Percentiles rank a stretch among this genome's conserved stretches.
Evolutionary conservation across 2,888 invertebrate genomes (phyloP).

Genomic region (Cactoblastis cactorum): DNA sequence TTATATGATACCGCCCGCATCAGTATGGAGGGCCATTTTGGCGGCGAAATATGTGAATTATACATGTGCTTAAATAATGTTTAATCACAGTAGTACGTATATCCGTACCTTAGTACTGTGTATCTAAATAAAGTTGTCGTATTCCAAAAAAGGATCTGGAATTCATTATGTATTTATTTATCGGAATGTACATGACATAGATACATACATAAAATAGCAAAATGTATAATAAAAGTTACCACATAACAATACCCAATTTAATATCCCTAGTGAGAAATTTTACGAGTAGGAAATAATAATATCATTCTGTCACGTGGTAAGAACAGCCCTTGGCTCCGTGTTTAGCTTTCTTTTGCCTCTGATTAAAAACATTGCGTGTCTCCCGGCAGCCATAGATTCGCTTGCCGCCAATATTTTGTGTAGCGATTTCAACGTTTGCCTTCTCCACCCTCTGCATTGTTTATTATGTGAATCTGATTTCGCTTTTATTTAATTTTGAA

Average conservation of each 20-base stretch:
- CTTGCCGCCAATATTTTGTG: slow-evolving; percentile 27
- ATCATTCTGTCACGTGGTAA: slow-evolving; percentile 13
- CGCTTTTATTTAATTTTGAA: not conserved
- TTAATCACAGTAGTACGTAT: no score
- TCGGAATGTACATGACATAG: no score
- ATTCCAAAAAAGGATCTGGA: no score
- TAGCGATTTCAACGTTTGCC: slow-evolving; percentile 15
- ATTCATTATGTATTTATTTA: no score
- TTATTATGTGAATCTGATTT: not conserved
- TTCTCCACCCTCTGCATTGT: slow-evolving; percentile 10
- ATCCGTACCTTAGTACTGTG: no score
- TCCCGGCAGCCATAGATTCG: slow-evolving; percentile 27
- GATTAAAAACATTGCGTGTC: slow-evolving; percentile 28
- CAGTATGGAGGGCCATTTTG: no score
- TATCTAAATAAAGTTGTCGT: no score
- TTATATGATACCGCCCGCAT: no score
- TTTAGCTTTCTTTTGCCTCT: slow-evolving; percentile 20
- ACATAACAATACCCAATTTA: not conserved
- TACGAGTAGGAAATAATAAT: slow-evolving; percentile 11
- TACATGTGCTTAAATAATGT: no score
- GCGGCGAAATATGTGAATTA: no score
- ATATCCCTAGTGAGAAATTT: not conserved
- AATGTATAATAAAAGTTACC: not conserved
- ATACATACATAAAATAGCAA: not conserved
- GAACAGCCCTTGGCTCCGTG: slow-evolving; percentile 13